Conservation (phyloP, 1,140 invertebrate species). For the Heliothis subflexa region DNA sequence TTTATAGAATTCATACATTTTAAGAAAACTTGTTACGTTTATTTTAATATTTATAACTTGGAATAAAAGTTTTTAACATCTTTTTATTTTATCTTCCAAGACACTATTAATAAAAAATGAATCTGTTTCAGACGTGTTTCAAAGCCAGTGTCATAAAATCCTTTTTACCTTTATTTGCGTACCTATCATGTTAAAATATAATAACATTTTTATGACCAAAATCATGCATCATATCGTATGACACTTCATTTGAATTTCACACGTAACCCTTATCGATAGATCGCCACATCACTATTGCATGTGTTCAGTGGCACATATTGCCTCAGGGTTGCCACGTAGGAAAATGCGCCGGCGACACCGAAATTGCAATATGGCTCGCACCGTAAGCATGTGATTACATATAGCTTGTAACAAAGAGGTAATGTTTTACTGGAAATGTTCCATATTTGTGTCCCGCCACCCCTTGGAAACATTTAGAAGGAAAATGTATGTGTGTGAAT, state of each 20-base stretch:
- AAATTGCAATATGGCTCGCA: slow-evolving; percentile 66
- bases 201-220: no score
- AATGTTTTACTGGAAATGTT: slow-evolving; percentile 44
- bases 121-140: no score
- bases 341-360: slow-evolving; percentile 59
- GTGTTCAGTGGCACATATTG: slow-evolving; percentile 52
- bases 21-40: no score
- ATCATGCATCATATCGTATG: neutral
- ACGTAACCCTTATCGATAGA: neutral
- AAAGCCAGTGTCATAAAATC: no score
- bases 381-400: slow-evolving; percentile 65
- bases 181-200: no score
- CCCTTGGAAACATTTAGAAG: slow-evolving; percentile 4
- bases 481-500: slow-evolving; percentile 5
- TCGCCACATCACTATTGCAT: slow-evolving; percentile 39
- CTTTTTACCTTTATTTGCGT: no score
- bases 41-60: no score
- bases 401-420: slow-evolving; percentile 46
- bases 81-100: no score
- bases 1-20: no score
- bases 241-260: neutral
- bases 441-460: slow-evolving; percentile 15
- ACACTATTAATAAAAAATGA: no score
- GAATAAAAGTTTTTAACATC: no score
- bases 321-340: slow-evolving; percentile 53